Percentiles rank a stretch among this genome's conserved stretches.
phyloP scores from a whole-genome alignment of 1,140 invertebrate species.

The Coelopa frigida region DNA sequence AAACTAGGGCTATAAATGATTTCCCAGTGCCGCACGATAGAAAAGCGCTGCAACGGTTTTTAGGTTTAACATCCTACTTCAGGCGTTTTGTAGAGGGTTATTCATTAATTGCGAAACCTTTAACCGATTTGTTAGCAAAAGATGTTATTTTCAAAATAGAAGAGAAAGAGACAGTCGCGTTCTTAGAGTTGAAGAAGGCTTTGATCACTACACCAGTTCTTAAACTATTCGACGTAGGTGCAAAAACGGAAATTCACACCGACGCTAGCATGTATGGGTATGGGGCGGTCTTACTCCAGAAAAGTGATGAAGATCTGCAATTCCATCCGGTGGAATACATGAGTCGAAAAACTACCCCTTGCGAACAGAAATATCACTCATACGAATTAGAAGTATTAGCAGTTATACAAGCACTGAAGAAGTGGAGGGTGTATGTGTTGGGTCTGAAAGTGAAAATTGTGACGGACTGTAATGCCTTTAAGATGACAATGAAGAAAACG shows the following conservation, averaged over 20 bases:
- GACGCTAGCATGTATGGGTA: slow-evolving; percentile 30
- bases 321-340: slow-evolving; percentile 31
- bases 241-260: slow-evolving; percentile 20
- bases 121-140: slow-evolving; percentile 4
- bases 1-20: slow-evolving; percentile 9
- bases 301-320: slow-evolving; percentile 15
- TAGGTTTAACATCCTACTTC: slow-evolving; percentile 11
- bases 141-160: slow-evolving; percentile 5
- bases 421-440: slow-evolving; percentile 41
- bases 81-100: slow-evolving; percentile 20
- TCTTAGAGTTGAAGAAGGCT: slow-evolving; percentile 13
- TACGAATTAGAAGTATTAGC: slow-evolving; percentile 30
- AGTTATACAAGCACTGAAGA: slow-evolving; percentile 21
- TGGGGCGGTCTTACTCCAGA: slow-evolving; percentile 29
- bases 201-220: slow-evolving; percentile 17
- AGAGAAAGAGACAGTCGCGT: slow-evolving; percentile 7
- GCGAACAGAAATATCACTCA: slow-evolving; percentile 26
- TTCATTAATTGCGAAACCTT: slow-evolving; percentile 7
- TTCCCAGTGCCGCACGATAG: not conserved
- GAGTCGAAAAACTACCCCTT: slow-evolving; percentile 26
- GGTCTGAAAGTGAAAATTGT: slow-evolving; percentile 41
- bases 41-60: slow-evolving; percentile 3
- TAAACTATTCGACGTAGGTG: slow-evolving; percentile 12
- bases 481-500: slow-evolving; percentile 11
- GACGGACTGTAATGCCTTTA: slow-evolving; percentile 23